Conservation (phyloP, 2,113 vertebrate genomes). For the Oncorhynchus mykiss region DNA sequence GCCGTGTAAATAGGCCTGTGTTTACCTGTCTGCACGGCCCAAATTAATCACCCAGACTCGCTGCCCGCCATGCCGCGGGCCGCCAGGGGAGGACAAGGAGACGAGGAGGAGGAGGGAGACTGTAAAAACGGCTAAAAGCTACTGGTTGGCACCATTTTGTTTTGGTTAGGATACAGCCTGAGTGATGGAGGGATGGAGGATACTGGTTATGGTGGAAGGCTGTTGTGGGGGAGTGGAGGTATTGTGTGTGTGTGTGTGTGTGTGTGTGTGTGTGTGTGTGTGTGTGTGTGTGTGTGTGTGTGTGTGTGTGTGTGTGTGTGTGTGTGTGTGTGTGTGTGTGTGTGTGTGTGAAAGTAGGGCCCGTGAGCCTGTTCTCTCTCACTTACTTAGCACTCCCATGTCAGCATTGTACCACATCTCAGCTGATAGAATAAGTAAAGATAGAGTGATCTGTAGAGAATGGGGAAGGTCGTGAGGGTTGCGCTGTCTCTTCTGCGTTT, state of each 20-base stretch:
- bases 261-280: slow-evolving; percentile 11
- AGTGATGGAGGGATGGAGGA: slow-evolving; percentile 74
- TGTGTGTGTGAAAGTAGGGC: slow-evolving; percentile 15
- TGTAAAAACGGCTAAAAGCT: slow-evolving; percentile 88
- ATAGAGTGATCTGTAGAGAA: slow-evolving; percentile 42
- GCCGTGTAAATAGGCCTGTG: slow-evolving; percentile 84
- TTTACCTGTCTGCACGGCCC: slow-evolving; percentile 82
- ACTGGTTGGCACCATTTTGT: slow-evolving; percentile 79
- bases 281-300: too few relatives aligned
- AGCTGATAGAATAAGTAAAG: slow-evolving; percentile 51
- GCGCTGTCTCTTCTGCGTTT: slow-evolving; percentile 55
- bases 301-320: slow-evolving; percentile 6
- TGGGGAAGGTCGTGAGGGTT: slow-evolving; percentile 38
- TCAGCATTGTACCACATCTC: slow-evolving; percentile 33
- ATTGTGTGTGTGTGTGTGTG: slow-evolving; percentile 2
- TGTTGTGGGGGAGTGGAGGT: neutral
- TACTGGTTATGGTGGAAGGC: slow-evolving; percentile 2
- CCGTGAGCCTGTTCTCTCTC: neutral
- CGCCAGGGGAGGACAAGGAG: slow-evolving; percentile 7
- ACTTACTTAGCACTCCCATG: slow-evolving; percentile 9
- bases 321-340: slow-evolving; percentile 5
- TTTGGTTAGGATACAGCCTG: slow-evolving; percentile 78
- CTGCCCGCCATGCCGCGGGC: slow-evolving; percentile 48
- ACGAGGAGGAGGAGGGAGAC: slow-evolving; percentile 39
- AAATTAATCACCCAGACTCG: slow-evolving; percentile 81